phyloP scores from a whole-genome alignment of 1,140 invertebrate species.

The Drosophila azteca region DNA sequence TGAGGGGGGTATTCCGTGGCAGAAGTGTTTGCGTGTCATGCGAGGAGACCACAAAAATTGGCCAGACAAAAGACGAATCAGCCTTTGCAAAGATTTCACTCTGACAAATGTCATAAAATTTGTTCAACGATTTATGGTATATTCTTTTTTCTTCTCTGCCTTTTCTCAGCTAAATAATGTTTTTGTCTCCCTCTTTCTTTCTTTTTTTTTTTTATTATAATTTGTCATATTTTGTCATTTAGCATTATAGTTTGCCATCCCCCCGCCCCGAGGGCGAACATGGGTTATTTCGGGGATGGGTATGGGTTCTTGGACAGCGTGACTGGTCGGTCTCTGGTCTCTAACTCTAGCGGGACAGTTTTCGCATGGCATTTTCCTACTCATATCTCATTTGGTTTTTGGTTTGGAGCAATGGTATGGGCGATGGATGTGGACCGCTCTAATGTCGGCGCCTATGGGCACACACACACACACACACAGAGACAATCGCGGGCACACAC shows the following conservation, averaged over 20 bases:
- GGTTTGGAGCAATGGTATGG: neutral
- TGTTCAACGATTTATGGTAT: constrained; percentile 13
- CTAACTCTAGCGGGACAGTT: constrained; percentile 7
- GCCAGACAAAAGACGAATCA: constrained; percentile 52
- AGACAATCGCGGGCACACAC: neutral
- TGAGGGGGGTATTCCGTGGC: neutral
- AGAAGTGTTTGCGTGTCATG: constrained; percentile 28
- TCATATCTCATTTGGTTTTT: constrained; percentile 36
- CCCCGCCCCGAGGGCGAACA: neutral
- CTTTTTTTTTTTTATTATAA: constrained; percentile 56
- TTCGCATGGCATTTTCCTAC: constrained; percentile 32
- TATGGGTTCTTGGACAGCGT: too few relatives aligned
- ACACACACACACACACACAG: constrained; percentile 37
- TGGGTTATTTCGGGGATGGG: too few relatives aligned
- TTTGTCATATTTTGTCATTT: constrained; percentile 79
- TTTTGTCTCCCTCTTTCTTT: constrained; percentile 2
- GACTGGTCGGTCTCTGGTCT: constrained; percentile 1
- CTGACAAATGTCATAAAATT: constrained; percentile 59
- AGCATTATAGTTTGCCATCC: constrained; percentile 66
- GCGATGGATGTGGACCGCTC: constrained; percentile 18
- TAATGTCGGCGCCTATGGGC: constrained; percentile 69
- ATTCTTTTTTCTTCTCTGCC: neutral
- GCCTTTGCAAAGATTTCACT: constrained; percentile 36
- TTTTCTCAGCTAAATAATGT: constrained; percentile 17
- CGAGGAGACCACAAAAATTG: constrained; percentile 46